Evolutionary conservation across 2,113 vertebrate species (phyloP), one percentile per base, ranked within the genome.

Genomic region (Apaloderma vittatum): DNA sequence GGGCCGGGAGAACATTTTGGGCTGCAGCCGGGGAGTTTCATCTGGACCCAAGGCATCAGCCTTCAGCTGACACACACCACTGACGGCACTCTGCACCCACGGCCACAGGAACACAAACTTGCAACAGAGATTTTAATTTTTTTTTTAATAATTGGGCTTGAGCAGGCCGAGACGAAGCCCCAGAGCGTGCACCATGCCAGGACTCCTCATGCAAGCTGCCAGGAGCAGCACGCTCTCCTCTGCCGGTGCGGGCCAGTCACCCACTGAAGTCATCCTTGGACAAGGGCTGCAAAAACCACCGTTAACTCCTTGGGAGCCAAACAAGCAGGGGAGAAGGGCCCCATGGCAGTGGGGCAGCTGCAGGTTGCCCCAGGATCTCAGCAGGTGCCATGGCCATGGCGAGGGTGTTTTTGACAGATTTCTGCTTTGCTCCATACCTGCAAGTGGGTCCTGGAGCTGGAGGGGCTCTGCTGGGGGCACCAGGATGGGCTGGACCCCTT

Each of bases 301-400:
- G n/a, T 34, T 34, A 91, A 81, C 81, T 30, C 81, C 34, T 86
- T 4, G 3, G 46, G 49, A 84, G 19, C 20, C 37, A 11, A 12
- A 30, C 0, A 0, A 75, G 26, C 29, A 4, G 0, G 0, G 68
- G 29, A 61, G 11, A 61, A n/a, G 1, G 3, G 66, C 30, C 15
- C 29, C 21, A 2, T 2, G 19, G 43, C 8, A 0, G 16, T 26
- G 55, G 12, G 49, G 19, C 18, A 57, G 70, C 19, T 27, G 23
- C 1, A 0, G 22, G 4, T 34, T 2, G 2, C 11, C 71, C 29
- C 1, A 0, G 17, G 6, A 12, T 40, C 45, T 40, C 48, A 24
- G 45, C 45, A 57, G 54, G 29, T 46, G 29, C 68, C 19, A 0
- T 5, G 15, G 52, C 24, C 1, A 1, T 70, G 32, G 37, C 0